phyloP scores from a whole-genome alignment of 1,140 invertebrate genomes.

The Nasonia giraulti region DNA sequence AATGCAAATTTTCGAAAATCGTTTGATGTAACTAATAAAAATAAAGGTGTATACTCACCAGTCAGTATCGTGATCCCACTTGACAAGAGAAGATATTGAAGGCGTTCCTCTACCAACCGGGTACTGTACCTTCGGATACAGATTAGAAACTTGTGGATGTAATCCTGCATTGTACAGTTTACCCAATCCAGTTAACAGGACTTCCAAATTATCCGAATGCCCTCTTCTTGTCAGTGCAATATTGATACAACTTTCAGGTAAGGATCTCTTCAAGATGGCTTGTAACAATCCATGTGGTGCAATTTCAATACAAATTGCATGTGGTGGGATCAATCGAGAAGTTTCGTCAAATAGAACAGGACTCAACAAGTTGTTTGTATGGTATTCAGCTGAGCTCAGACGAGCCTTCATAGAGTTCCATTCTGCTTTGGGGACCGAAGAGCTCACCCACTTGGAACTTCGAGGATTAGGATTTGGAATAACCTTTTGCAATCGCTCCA shows the following conservation, averaged over 20 bases:
- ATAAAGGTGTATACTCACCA: slow-evolving; percentile 72
- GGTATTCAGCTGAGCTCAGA: slow-evolving; percentile 88
- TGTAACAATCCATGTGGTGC: slow-evolving; percentile 81
- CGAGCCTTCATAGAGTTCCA: slow-evolving; percentile 82
- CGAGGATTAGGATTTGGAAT: slow-evolving; percentile 78
- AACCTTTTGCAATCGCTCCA: slow-evolving; percentile 81
- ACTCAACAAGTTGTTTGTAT: slow-evolving; percentile 90
- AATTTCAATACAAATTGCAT: slow-evolving; percentile 83
- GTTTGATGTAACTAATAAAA: slow-evolving; percentile 46
- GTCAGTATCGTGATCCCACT: slow-evolving; percentile 86
- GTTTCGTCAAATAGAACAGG: slow-evolving; percentile 89
- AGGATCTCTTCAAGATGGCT: slow-evolving; percentile 44
- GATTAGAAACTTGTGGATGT: slow-evolving; percentile 72
- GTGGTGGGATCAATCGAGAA: slow-evolving; percentile 81
- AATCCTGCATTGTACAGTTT: slow-evolving; percentile 78
- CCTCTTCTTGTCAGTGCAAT: slow-evolving; percentile 85
- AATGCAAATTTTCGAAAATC: neutral
- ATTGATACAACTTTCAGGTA: slow-evolving; percentile 74
- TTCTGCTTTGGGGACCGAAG: slow-evolving; percentile 82
- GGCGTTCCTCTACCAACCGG: slow-evolving; percentile 81
- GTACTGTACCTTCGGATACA: slow-evolving; percentile 78
- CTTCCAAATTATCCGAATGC: slow-evolving; percentile 80
- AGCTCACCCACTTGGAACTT: slow-evolving; percentile 86
- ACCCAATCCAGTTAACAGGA: slow-evolving; percentile 83
- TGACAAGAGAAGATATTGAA: slow-evolving; percentile 78